A percentile compares a stretch with the other conserved stretches of the same genome.
Evolutionary conservation across 2,797 vertebrate species (phyloP).

Genomic region (Phyllotis vaccarum): DNA sequence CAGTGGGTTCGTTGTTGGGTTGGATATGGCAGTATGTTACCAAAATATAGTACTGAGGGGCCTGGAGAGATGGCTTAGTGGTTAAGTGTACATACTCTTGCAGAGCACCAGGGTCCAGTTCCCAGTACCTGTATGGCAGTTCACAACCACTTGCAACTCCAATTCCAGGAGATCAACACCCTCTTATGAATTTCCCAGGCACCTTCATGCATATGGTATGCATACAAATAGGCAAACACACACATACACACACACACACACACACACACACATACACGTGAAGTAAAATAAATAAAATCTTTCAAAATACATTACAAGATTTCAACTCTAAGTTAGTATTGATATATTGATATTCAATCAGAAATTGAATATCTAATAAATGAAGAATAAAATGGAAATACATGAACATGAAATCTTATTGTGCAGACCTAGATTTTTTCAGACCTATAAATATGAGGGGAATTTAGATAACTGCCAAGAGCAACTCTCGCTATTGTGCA

Average conservation of each 20-base stretch:
- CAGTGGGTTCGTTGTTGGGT: background rate
- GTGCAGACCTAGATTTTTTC: background rate
- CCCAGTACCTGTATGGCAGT: no score
- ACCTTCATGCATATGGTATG: background rate
- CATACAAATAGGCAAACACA: background rate
- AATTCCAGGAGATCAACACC: background rate
- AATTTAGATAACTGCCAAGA: constrained; percentile 10
- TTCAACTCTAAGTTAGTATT: constrained; percentile 4
- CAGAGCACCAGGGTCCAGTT: background rate
- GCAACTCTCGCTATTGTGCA: background rate
- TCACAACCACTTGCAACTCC: background rate
- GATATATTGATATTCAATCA: constrained; percentile 25
- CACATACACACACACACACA: background rate
- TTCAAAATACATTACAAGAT: background rate
- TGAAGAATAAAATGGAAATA: constrained; percentile 46
- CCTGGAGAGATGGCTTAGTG: background rate
- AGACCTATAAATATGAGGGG: background rate
- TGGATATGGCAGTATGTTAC: background rate
- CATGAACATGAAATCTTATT: background rate
- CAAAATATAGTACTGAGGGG: background rate
- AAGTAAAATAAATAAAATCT: background rate
- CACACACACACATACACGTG: background rate
- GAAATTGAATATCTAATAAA: background rate
- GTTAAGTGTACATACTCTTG: background rate
- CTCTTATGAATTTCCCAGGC: background rate